Conservation (phyloP, 2,113 vertebrate species). For the Mustela lutreola region DNA sequence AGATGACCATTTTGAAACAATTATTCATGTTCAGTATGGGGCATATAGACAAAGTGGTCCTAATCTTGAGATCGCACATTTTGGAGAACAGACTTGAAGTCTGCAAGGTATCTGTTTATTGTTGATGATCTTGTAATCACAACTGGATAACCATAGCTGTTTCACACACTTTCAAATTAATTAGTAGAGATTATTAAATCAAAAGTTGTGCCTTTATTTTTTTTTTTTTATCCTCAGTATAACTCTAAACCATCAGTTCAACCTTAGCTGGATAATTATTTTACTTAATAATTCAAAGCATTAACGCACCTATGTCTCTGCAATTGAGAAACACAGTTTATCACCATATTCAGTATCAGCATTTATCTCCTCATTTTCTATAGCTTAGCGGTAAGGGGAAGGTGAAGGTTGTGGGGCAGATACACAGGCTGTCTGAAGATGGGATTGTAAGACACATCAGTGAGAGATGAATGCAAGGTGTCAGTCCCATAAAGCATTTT, state of each 20-base stretch:
- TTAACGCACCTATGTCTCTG: not conserved
- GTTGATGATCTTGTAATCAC: not conserved
- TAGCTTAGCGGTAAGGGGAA: not conserved
- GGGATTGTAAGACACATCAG: not conserved
- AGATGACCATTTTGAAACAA: not conserved
- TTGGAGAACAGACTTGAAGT: not conserved
- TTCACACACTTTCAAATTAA: not conserved
- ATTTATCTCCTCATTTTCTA: not conserved
- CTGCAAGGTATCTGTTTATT: not conserved
- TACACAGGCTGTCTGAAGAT: not conserved
- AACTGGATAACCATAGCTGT: not conserved
- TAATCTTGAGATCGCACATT: not conserved
- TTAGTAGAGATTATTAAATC: not conserved
- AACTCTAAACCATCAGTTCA: not conserved
- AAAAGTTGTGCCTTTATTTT: not conserved
- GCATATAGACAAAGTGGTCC: not conserved
- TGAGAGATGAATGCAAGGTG: not conserved
- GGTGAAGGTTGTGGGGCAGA: not conserved
- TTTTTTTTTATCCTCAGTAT: not conserved
- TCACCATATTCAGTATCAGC: not conserved
- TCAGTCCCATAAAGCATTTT: not conserved
- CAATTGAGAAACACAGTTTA: not conserved
- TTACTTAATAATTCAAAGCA: not conserved
- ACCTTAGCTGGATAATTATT: not conserved
- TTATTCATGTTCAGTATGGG: not conserved